Base-by-base conservation (phyloP, 2,113 vertebrate species). In the Hemichromis elongatus region DNA sequence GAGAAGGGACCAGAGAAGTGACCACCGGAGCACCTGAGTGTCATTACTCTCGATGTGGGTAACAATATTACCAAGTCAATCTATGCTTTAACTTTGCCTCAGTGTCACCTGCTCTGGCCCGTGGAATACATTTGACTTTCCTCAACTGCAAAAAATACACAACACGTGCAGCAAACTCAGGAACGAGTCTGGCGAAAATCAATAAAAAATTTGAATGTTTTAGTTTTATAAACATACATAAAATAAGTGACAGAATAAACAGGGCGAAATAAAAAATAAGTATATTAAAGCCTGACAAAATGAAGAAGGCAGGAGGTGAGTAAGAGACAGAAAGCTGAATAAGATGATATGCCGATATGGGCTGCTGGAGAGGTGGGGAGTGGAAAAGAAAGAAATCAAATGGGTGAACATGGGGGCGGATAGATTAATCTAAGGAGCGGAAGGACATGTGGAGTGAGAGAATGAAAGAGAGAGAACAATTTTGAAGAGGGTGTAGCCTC, bases 401-500 rank as follows among this genome's bases (percentile, higher is more conserved):
- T 73, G 80, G 82, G 59, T 80, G 83, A 86, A 80, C 1, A 40
- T 54, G 42, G 40, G 75, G 75, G 53, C 10, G 28, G 61, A 73
- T 5, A 80, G 50, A 93, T 89, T 82, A 68, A 91, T 90, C 45
- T 79, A 53, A 70, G 54, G 66, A 56, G 47, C 3, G 14, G 14
- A 57, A 59, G 79, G 57, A 81, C 24, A 16, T 45, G 59, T 21
- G 37, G 73, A 50, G 13, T 4, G 54, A 54, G 37, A 83, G 52
- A 56, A 28, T 37, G 19, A 84, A 57, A 68, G 77, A 37, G 40
- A 82, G 37, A 77, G 53, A 88, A 53, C 57, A 59, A 26, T 10
- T 75, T 11, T 9, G 53, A 24, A 30, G 78, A 70, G 70, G 82
- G 61, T 28, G 63, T 54, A 53, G 57, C 79, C 66, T 88, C 81